Evolutionary conservation across 2,888 invertebrate species (phyloP), one percentile per base, ranked within the genome.

Genomic region (Megalurothrips usitatus): DNA sequence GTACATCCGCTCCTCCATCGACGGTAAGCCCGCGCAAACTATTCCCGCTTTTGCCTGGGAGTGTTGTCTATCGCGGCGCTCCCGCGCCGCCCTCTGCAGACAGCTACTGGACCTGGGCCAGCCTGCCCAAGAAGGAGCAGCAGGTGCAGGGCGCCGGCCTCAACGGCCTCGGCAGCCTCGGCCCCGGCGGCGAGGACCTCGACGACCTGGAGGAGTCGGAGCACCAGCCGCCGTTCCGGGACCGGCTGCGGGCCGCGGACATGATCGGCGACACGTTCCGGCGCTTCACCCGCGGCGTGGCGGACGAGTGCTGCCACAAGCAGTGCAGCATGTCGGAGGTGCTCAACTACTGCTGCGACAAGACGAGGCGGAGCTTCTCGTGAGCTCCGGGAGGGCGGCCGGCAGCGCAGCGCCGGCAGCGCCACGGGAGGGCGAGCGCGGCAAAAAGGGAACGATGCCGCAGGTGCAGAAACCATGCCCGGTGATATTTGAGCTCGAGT

Each of bases 181-280:
- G 52, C 19, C 52, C 10, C 68, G 68, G 26, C 68, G 68, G 68
- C 68, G 68, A 75, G 23, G 68, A 75, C 26, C 68, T 75, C 23
- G 68, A 75, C 23, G 68, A 75, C 68, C 23, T 75, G 68, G 68
- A 75, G 68, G 68, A 75, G 68, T 23, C 68, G 11, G 23, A 23
- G 68, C 68, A 75, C 68, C 68, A 75, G 68, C 68, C 68, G 68
- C 68, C 68, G 68, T 75, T 75, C 68, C 68, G 68, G 68, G 68
- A 75, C 26, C 68, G 68, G 23, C 68, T 75, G 23, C 68, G 68
- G 8, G 68, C 68, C 68, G 68, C 68, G 23, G 68, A 75, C 68
- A 75, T 75, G 68, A 75, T 75, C 68, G 68, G 68, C 68, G 68
- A 75, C 68, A 26, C 68, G 68, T 75, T 26, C 68, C 23, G 26